A percentile compares a stretch with the other conserved stretches of the same genome.
Evolutionary conservation across 2,113 vertebrate genomes (phyloP).

Genomic region (Takifugu flavidus): DNA sequence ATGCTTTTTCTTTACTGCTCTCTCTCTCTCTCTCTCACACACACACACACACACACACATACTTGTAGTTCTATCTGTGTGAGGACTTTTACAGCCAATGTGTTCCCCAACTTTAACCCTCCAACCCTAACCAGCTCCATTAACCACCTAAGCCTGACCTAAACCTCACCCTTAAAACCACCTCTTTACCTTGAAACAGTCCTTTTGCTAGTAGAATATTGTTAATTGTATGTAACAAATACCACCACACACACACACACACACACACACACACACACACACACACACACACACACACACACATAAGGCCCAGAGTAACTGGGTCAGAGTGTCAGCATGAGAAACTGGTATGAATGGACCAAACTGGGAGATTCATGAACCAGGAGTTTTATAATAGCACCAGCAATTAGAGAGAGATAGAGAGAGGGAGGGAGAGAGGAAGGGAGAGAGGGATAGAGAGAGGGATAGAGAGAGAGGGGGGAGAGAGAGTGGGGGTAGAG

Average conservation of each 20-base stretch:
- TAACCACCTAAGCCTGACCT: no score
- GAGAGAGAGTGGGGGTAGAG: not conserved
- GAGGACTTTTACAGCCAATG: no score
- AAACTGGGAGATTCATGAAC: slow-evolving; percentile 16
- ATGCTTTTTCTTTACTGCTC: not conserved
- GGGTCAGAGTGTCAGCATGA: slow-evolving; percentile 27
- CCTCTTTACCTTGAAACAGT: no score
- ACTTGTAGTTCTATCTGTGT: not conserved
- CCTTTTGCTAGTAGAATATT: no score
- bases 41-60: slow-evolving; percentile 1
- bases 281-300: not conserved
- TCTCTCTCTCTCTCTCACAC: not conserved
- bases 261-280: not conserved
- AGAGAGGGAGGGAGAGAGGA: not conserved
- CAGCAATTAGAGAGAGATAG: no score
- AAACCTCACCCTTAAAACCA: no score
- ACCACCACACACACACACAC: not conserved
- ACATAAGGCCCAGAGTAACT: slow-evolving; percentile 2
- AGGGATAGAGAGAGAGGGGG: not conserved
- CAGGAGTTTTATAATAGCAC: not conserved
- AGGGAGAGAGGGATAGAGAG: not conserved
- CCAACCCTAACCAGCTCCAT: no score
- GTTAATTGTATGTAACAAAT: no score
- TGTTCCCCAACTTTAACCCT: no score
- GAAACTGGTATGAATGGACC: slow-evolving; percentile 35